Conservation (phyloP, 2,888 invertebrate genomes). For the Chironomus tentans region DNA sequence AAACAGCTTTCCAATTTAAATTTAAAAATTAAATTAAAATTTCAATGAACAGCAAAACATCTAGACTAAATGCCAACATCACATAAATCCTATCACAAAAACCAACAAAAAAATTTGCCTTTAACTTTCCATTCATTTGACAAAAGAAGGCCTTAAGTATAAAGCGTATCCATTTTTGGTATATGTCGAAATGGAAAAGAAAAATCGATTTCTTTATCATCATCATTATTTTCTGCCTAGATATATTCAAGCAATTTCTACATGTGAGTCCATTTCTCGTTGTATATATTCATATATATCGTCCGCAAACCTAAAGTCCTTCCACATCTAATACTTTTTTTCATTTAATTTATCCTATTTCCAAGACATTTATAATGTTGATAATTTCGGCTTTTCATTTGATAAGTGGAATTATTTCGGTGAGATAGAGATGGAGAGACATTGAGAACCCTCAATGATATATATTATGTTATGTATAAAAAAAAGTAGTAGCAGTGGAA, state of each 20-base stretch:
- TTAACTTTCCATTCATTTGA: too few relatives aligned
- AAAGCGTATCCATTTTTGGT: too few relatives aligned
- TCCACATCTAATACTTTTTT: not conserved
- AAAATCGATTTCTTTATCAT: not conserved
- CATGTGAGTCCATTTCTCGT: too few relatives aligned
- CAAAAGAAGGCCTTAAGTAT: too few relatives aligned
- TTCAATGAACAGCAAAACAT: too few relatives aligned
- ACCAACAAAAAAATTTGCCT: too few relatives aligned
- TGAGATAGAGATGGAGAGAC: not conserved
- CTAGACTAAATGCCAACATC: too few relatives aligned
- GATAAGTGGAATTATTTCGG: slow-evolving; percentile 1
- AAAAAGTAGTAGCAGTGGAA: not conserved
- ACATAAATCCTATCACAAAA: too few relatives aligned
- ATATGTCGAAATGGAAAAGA: not conserved
- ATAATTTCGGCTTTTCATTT: slow-evolving; percentile 8
- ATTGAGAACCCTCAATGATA: not conserved
- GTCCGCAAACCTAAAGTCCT: not conserved
- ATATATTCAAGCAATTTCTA: not conserved
- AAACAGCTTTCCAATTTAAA: too few relatives aligned
- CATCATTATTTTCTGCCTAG: not conserved
- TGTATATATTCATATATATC: too few relatives aligned
- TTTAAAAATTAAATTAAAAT: too few relatives aligned
- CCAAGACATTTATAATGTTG: slow-evolving; percentile 2
- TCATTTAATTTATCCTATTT: slow-evolving; percentile 5
- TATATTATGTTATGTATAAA: not conserved